phyloP scores from a whole-genome alignment of 92 coral and sea anemone species.

The Palythoa heliodiscus region DNA sequence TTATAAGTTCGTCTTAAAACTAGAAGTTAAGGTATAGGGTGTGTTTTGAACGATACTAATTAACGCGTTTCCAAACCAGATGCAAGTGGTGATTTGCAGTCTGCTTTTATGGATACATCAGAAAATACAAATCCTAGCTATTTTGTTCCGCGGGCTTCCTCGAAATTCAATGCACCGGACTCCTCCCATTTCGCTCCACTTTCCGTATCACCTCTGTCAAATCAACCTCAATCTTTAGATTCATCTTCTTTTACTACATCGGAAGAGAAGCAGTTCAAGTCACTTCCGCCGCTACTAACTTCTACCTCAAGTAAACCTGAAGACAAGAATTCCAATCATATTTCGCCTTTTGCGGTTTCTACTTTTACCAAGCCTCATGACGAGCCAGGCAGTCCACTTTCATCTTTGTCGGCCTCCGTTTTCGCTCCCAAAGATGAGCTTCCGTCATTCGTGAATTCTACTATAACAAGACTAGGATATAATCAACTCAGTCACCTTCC shows the following conservation, averaged over 20 bases:
- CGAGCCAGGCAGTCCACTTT: background rate
- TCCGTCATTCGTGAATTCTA: background rate
- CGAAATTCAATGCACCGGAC: conserved; percentile 14
- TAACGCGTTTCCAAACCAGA: background rate
- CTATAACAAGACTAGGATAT: background rate
- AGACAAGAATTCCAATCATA: background rate
- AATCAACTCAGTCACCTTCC: background rate
- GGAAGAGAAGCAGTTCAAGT: conserved; percentile 15
- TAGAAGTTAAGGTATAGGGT: background rate
- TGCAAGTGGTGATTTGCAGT: background rate
- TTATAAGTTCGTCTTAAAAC: too few species aligned
- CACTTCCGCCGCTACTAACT: conserved; percentile 2
- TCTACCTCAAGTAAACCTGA: conserved; percentile 9
- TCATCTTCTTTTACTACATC: conserved; percentile 13
- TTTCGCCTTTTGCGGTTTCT: conserved; percentile 24
- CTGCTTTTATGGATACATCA: background rate
- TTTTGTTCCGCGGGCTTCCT: background rate
- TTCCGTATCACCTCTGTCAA: background rate
- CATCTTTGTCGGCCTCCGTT: background rate
- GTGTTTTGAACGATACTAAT: background rate
- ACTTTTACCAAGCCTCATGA: background rate
- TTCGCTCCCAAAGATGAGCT: background rate
- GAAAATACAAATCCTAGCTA: background rate
- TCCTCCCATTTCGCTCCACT: background rate
- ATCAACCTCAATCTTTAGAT: background rate